Percentiles rank a stretch among this genome's conserved stretches.
phyloP scores from a whole-genome alignment of 2,797 vertebrate species.

The Rhinella marina region DNA sequence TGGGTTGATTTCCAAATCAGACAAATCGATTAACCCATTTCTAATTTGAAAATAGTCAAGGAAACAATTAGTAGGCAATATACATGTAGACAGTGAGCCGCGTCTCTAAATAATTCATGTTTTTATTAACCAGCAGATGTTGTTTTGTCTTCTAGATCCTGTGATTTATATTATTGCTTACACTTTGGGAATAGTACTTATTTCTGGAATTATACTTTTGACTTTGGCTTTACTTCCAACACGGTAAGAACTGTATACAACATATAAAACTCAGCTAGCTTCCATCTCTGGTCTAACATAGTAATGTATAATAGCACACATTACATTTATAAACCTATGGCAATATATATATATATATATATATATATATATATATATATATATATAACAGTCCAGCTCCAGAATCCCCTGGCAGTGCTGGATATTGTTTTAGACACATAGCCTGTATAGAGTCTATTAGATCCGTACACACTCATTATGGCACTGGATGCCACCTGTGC shows the following conservation, averaged over 20 bases:
- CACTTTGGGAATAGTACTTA: constrained; percentile 73
- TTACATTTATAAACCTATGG: too few species aligned
- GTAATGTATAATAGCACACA: not conserved
- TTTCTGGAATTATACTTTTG: constrained; percentile 75
- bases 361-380: too few species aligned
- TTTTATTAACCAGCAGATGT: not conserved
- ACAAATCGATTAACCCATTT: too few species aligned
- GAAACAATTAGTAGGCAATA: not conserved
- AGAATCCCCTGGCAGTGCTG: too few species aligned
- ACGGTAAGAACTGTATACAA: constrained; percentile 75
- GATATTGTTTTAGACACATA: too few species aligned
- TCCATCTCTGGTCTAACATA: not conserved
- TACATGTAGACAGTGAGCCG: not conserved
- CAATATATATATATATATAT: too few species aligned
- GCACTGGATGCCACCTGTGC: too few species aligned
- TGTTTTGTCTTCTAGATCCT: constrained; percentile 68
- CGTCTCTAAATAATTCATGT: not conserved
- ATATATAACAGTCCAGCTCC: too few species aligned
- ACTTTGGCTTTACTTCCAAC: constrained; percentile 76
- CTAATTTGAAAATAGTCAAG: not conserved
- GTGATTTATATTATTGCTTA: constrained; percentile 74
- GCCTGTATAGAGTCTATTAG: too few species aligned
- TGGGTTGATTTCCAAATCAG: too few species aligned
- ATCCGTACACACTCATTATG: too few species aligned
- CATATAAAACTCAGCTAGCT: not conserved